These are phyloP conservation scores for Megalops cyprinoides DNA, from an alignment of 2,797 vertebrate species.

Conservation along the genomic window DNA sequence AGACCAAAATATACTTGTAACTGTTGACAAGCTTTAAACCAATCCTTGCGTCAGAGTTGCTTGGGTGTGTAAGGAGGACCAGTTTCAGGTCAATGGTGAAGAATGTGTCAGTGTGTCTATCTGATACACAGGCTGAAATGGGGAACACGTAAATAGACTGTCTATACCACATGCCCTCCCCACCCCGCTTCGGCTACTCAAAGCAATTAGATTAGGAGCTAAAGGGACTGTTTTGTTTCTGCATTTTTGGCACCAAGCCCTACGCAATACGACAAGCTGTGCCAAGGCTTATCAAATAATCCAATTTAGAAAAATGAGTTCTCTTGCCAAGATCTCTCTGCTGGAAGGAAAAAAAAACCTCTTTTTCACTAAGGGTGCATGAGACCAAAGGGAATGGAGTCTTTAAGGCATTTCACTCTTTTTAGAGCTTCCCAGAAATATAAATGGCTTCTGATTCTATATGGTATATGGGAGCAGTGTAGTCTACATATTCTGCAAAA, in stretches of 20 bases:
- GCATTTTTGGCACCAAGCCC: not conserved
- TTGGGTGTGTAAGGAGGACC: not conserved
- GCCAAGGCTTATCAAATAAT: not conserved
- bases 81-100: not conserved
- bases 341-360: too few relatives aligned
- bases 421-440: not conserved
- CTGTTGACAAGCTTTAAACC: not conserved
- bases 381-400: not conserved
- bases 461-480: too few relatives aligned
- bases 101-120: not conserved
- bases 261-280: not conserved
- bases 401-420: not conserved
- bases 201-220: slow-evolving; percentile 23
- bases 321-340: not conserved
- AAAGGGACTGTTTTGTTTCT: slow-evolving; percentile 22
- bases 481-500: too few relatives aligned
- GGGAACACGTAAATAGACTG: not conserved
- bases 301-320: slow-evolving; percentile 5
- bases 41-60: not conserved
- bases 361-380: not conserved
- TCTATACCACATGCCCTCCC: slow-evolving; percentile 4
- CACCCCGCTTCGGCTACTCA: not conserved
- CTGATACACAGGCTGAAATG: not conserved
- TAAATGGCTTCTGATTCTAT: too few relatives aligned
- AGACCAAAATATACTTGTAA: not conserved